Evolutionary conservation across 53 echinoderm and acorn worm genomes (phyloP).

Genomic region (Crossaster papposus): DNA sequence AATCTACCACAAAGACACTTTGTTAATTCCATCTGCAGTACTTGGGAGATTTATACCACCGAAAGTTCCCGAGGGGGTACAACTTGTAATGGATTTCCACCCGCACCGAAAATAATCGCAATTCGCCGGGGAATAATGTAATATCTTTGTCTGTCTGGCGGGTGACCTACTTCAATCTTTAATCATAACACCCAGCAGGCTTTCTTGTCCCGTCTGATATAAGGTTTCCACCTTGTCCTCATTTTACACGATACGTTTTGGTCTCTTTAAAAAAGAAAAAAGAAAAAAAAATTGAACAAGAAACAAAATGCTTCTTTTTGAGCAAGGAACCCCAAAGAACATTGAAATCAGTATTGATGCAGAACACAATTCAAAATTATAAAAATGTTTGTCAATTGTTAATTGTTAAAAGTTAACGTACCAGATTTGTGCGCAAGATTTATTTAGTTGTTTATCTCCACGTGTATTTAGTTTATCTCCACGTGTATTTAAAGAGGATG

Average conservation of each 20-base stretch:
- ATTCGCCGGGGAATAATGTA: background rate
- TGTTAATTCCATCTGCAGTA: conserved; percentile 25
- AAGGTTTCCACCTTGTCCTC: conserved; percentile 14
- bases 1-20: background rate
- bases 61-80: conserved; percentile 2
- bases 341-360: background rate
- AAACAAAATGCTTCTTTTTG: background rate
- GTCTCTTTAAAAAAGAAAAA: background rate
- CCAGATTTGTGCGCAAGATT: too few species aligned
- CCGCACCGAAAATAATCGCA: conserved; percentile 12
- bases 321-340: background rate
- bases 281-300: background rate
- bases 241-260: background rate
- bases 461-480: too few species aligned
- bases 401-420: background rate
- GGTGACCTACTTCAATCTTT: conserved; percentile 30
- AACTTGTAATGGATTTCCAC: conserved; percentile 11
- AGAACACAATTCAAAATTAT: background rate
- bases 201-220: conserved; percentile 6
- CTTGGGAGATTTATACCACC: background rate
- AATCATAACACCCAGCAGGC: conserved; percentile 38
- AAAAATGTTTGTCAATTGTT: background rate
- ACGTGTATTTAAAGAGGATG: too few species aligned
- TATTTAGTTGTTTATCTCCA: too few species aligned
- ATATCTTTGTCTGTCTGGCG: conserved; percentile 48